Conservation (phyloP, 2,888 invertebrate species). For the Acronicta psi region DNA sequence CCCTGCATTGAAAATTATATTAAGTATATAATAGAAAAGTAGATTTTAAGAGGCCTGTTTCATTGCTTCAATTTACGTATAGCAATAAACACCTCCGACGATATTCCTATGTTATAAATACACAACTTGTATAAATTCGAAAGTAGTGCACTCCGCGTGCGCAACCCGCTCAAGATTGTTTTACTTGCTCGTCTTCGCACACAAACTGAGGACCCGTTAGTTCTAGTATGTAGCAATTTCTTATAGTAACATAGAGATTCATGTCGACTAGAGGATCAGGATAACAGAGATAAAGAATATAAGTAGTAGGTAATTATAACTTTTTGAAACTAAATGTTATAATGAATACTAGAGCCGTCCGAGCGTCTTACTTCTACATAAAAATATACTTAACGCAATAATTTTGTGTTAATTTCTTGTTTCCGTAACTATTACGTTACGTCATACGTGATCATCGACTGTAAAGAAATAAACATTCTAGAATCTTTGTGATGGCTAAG, state of each 20-base stretch:
- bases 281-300: no score
- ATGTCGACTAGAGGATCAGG: conserved; percentile 5
- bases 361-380: conserved; percentile 18
- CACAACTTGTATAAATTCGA: conserved; percentile 42
- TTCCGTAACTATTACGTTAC: conserved; percentile 31
- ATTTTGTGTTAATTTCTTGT: conserved; percentile 24
- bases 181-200: conserved; percentile 24
- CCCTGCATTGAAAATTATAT: no score
- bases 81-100: conserved; percentile 16
- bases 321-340: neutral
- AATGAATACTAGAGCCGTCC: conserved; percentile 7
- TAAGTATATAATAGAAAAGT: neutral
- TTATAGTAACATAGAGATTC: no score
- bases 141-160: conserved; percentile 38
- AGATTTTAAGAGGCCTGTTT: conserved; percentile 3
- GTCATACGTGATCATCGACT: conserved; percentile 11
- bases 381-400: conserved; percentile 15
- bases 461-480: conserved; percentile 31
- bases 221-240: no score
- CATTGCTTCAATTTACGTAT: conserved; percentile 11
- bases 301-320: no score
- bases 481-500: conserved; percentile 19
- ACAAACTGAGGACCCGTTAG: conserved; percentile 16
- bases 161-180: conserved; percentile 25
- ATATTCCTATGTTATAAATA: conserved; percentile 36